These are phyloP conservation scores for Coregonus clupeaformis DNA, from an alignment of 2,113 vertebrate species.

Conservation along the genomic window DNA sequence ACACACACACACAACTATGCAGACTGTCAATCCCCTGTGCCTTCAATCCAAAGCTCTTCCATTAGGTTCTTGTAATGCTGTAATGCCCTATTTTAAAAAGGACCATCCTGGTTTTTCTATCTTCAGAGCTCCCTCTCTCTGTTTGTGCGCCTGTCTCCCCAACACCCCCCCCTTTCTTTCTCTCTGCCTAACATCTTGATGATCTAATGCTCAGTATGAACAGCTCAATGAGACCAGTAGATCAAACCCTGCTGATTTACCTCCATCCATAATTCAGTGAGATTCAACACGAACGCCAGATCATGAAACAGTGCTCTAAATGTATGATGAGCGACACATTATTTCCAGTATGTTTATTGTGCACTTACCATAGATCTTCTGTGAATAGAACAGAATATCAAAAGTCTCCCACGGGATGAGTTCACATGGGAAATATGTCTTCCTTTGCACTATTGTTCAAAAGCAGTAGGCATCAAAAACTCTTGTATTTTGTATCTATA, in stretches of 20 bases:
- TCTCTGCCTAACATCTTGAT: neutral
- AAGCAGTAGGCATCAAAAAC: neutral
- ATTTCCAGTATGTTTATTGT: neutral
- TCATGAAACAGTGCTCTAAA: neutral
- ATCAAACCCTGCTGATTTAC: conserved; percentile 10
- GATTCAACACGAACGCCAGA: neutral
- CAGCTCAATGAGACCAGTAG: conserved; percentile 4
- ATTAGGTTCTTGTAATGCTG: conserved; percentile 2
- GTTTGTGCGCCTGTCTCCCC: too few species aligned
- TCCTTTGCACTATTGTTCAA: too few species aligned
- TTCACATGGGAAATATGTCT: neutral
- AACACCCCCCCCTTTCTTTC: too few species aligned
- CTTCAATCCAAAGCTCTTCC: conserved; percentile 2
- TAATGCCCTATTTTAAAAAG: neutral
- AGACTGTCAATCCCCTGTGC: conserved; percentile 1
- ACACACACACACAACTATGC: too few species aligned
- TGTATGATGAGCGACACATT: neutral
- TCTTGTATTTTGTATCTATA: too few species aligned
- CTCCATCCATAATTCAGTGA: neutral
- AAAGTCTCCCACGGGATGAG: neutral
- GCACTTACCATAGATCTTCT: neutral
- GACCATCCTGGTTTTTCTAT: neutral
- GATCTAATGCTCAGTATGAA: neutral
- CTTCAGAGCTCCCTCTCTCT: too few species aligned
- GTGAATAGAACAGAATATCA: neutral